Evolutionary conservation across 2,113 vertebrate genomes (phyloP).

Genomic region (Nothoprocta perdicaria): DNA sequence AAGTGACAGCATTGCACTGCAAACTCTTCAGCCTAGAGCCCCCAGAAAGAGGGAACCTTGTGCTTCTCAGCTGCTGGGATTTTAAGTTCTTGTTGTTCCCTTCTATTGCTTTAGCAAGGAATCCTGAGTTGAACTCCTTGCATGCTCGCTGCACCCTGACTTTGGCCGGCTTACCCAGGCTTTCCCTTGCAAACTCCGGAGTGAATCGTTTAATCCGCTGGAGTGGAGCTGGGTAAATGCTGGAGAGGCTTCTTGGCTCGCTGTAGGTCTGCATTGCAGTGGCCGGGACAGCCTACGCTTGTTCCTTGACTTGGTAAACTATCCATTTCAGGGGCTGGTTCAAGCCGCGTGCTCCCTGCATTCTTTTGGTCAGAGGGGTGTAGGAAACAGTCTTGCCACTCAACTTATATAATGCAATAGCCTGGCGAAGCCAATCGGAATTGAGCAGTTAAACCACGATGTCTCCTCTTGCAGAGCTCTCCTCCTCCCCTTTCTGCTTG

Average conservation of each 20-base stretch:
- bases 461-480: background rate
- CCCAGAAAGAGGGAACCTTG: background rate
- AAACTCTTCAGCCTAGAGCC: background rate
- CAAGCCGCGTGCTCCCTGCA: background rate
- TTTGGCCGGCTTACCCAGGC: conserved; percentile 35
- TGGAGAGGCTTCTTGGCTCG: background rate
- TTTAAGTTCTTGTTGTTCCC: background rate
- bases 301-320: background rate
- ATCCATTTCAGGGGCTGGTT: background rate
- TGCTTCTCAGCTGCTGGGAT: background rate
- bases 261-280: background rate
- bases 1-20: background rate
- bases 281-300: background rate
- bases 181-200: conserved; percentile 32
- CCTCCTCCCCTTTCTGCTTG: background rate
- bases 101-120: background rate
- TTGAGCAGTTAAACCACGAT: background rate
- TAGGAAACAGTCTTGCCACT: background rate
- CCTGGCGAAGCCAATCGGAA: background rate
- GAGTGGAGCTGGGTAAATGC: background rate
- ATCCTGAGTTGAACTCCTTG: conserved; percentile 53
- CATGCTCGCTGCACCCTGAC: background rate
- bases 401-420: background rate
- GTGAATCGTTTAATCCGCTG: background rate
- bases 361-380: conserved; percentile 38